phyloP scores from a whole-genome alignment of 2,113 vertebrate genomes.

The Recurvirostra avosetta region DNA sequence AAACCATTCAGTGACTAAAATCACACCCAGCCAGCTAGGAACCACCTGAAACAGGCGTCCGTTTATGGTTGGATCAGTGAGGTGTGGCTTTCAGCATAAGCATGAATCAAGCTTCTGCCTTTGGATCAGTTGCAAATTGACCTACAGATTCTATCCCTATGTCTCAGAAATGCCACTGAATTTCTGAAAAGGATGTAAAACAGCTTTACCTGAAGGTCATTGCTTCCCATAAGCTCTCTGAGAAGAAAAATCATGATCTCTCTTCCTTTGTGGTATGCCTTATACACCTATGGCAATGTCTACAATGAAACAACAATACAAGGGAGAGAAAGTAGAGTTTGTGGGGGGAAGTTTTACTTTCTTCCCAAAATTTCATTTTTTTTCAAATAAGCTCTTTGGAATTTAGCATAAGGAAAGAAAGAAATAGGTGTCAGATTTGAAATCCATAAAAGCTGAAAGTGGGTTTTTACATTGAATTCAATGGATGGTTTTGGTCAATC shows the following conservation, averaged over 20 bases:
- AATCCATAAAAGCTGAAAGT: neutral
- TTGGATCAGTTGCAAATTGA: neutral
- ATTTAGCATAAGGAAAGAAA: neutral
- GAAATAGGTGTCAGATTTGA: neutral
- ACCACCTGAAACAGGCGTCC: fast-evolving
- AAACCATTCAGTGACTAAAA: neutral
- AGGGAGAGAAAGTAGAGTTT: neutral
- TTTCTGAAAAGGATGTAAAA: neutral
- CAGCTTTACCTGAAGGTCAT: neutral
- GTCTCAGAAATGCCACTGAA: neutral
- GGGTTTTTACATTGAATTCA: neutral
- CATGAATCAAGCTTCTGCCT: neutral
- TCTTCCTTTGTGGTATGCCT: neutral
- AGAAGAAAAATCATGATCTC: neutral
- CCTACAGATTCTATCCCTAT: neutral
- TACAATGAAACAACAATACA: neutral
- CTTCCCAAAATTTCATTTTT: neutral
- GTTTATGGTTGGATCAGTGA: neutral
- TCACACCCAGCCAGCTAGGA: neutral
- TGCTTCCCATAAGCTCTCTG: neutral
- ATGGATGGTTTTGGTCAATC: neutral
- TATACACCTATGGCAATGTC: neutral
- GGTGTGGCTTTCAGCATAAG: neutral
- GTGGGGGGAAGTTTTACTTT: neutral
- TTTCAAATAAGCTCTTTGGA: neutral